A percentile compares a stretch with the other conserved stretches of the same genome.
phyloP scores from a whole-genome alignment of 2,888 invertebrate species.

The Steromphala cineraria region DNA sequence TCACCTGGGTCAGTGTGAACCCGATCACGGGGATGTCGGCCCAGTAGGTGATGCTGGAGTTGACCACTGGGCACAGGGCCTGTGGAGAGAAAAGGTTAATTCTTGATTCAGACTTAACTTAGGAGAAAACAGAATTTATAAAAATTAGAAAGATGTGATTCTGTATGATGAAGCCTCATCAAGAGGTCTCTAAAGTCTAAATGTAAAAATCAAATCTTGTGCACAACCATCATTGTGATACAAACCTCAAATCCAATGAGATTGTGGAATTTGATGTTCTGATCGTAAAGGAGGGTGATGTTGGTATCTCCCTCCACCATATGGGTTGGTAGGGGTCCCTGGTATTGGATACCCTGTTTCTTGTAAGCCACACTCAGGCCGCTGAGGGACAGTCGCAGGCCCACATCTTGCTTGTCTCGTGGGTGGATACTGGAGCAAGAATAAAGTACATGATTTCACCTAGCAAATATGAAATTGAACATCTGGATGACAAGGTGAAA shows the following conservation, averaged over 20 bases:
- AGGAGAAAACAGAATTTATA: neutral
- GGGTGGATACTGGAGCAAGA: slow-evolving; percentile 44
- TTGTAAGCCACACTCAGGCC: slow-evolving; percentile 62
- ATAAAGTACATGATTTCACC: neutral
- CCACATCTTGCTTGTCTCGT: slow-evolving; percentile 64
- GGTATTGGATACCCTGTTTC: slow-evolving; percentile 43
- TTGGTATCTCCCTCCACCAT: neutral
- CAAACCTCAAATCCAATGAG: slow-evolving; percentile 39
- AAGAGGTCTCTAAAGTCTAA: no score
- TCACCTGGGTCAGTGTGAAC: slow-evolving; percentile 33
- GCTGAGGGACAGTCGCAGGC: slow-evolving; percentile 55
- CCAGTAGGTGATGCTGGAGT: slow-evolving; percentile 36
- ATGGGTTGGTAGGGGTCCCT: slow-evolving; percentile 55
- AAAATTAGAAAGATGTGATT: neutral
- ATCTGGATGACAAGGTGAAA: no score
- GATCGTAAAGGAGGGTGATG: neutral
- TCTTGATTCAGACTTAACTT: neutral
- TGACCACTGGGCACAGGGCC: neutral
- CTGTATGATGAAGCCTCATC: no score
- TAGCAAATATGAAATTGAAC: no score
- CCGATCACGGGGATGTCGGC: slow-evolving; percentile 43
- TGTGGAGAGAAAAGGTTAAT: neutral
- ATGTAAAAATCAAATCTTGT: no score
- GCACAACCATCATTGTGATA: neutral
- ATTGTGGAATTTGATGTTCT: neutral